Evolutionary conservation across 2,113 vertebrate genomes (phyloP).

Genomic region (Cromileptes altivelis): DNA sequence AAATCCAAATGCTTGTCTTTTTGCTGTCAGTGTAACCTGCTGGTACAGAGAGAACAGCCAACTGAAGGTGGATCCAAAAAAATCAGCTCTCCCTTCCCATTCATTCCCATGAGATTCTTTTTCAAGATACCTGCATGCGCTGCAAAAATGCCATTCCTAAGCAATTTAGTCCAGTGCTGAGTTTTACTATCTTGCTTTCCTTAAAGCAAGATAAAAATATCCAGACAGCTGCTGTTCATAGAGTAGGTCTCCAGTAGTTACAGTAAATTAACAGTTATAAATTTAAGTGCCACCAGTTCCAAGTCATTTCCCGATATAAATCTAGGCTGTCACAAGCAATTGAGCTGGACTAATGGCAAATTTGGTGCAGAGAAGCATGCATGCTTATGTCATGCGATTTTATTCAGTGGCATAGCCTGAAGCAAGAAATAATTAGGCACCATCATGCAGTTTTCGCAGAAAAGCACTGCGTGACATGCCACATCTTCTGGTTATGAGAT

Average conservation of each 20-base stretch:
- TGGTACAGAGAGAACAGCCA: constrained; percentile 53
- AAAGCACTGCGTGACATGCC: neutral
- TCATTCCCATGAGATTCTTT: constrained; percentile 47
- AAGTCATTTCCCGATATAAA: constrained; percentile 78
- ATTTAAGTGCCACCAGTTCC: constrained; percentile 41
- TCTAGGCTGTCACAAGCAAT: constrained; percentile 51
- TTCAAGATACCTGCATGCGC: constrained; percentile 45
- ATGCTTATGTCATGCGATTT: constrained; percentile 13
- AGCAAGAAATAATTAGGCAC: constrained; percentile 53
- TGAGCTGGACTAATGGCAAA: constrained; percentile 43
- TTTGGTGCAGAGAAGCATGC: constrained; percentile 3
- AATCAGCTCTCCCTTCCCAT: constrained; percentile 12
- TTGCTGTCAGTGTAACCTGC: constrained; percentile 56
- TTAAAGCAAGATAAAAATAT: constrained; percentile 50
- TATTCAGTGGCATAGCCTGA: constrained; percentile 31
- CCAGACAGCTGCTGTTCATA: constrained; percentile 2
- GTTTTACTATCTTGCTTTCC: constrained; percentile 35
- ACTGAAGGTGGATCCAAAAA: constrained; percentile 50
- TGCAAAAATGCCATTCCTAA: constrained; percentile 55
- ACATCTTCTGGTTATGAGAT: constrained; percentile 24
- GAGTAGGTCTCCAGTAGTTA: neutral
- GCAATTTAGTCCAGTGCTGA: constrained; percentile 61
- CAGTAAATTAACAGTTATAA: neutral
- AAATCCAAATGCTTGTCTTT: constrained; percentile 43
- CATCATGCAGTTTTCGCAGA: constrained; percentile 29